phyloP scores from a whole-genome alignment of 2,113 vertebrate species.

The Elanoides forficatus region DNA sequence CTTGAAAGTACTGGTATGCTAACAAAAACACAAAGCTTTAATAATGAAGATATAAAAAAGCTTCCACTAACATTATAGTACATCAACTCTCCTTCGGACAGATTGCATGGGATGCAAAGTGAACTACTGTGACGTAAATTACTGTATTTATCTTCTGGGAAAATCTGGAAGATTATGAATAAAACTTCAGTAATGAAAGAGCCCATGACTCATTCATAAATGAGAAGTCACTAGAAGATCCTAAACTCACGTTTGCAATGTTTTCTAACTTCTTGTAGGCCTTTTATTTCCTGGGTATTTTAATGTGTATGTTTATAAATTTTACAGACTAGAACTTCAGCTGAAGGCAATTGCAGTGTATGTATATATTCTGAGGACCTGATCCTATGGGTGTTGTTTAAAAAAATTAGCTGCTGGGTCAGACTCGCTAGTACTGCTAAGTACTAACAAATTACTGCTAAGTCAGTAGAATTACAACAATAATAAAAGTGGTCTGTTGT shows the following conservation, averaged over 20 bases:
- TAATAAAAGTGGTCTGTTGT: neutral
- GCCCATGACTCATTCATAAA: neutral
- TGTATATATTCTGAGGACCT: neutral
- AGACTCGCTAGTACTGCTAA: neutral
- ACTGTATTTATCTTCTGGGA: neutral
- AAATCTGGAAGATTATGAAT: neutral
- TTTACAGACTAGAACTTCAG: neutral
- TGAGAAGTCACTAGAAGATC: neutral
- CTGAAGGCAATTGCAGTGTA: neutral
- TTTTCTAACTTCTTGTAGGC: neutral
- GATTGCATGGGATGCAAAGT: neutral
- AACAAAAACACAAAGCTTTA: neutral
- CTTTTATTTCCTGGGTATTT: neutral
- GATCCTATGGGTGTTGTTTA: fast-evolving
- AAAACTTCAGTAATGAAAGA: neutral
- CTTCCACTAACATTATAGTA: neutral
- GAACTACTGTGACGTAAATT: neutral
- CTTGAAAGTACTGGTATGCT: neutral
- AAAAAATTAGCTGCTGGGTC: neutral
- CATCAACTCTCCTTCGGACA: neutral
- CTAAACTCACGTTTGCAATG: neutral
- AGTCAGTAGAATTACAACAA: neutral
- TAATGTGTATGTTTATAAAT: neutral
- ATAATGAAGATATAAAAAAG: neutral
- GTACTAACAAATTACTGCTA: neutral